These are phyloP conservation scores for Cylloceria caligata DNA, from an alignment of 2,888 invertebrate genomes.

Conservation along the genomic window DNA sequence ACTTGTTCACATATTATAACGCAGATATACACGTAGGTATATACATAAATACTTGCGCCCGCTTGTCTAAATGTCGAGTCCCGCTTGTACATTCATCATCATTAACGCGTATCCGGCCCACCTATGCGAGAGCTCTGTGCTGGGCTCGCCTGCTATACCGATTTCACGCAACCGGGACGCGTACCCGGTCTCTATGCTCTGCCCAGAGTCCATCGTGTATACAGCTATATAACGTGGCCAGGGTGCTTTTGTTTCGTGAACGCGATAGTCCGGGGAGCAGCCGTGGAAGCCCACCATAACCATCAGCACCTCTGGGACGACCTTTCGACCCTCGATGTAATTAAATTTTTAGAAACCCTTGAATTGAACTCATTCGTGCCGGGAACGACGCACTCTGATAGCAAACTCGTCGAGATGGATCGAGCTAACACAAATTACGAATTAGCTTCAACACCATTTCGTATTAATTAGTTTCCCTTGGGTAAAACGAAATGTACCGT, in stretches of 20 bases:
- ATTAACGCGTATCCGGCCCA: slow-evolving; percentile 71
- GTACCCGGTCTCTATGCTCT: slow-evolving; percentile 10
- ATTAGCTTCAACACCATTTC: slow-evolving; percentile 15
- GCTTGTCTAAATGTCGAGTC: slow-evolving; percentile 59
- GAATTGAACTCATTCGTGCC: slow-evolving; percentile 2
- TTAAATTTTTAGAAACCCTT: slow-evolving; percentile 10
- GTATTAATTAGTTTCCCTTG: slow-evolving; percentile 21
- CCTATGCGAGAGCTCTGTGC: slow-evolving; percentile 54
- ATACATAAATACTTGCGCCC: slow-evolving; percentile 10
- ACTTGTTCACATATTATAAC: slow-evolving; percentile 15
- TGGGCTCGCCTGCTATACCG: slow-evolving; percentile 37
- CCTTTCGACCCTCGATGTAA: slow-evolving; percentile 26
- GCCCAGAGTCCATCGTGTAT: slow-evolving; percentile 5
- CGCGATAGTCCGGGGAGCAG: slow-evolving; percentile 3
- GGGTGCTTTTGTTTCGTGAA: slow-evolving; percentile 51
- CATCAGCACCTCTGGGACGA: slow-evolving; percentile 5
- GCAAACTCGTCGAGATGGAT: neutral
- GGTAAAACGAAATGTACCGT: neutral
- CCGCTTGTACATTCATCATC: slow-evolving; percentile 69
- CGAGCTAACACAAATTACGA: neutral
- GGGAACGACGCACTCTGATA: neutral
- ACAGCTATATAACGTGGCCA: slow-evolving; percentile 2
- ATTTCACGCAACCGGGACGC: slow-evolving; percentile 61
- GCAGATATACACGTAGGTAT: neutral
- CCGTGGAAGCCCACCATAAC: slow-evolving; percentile 26